Conservation (phyloP, 2,888 invertebrate genomes). For the Saturnia japonica region DNA sequence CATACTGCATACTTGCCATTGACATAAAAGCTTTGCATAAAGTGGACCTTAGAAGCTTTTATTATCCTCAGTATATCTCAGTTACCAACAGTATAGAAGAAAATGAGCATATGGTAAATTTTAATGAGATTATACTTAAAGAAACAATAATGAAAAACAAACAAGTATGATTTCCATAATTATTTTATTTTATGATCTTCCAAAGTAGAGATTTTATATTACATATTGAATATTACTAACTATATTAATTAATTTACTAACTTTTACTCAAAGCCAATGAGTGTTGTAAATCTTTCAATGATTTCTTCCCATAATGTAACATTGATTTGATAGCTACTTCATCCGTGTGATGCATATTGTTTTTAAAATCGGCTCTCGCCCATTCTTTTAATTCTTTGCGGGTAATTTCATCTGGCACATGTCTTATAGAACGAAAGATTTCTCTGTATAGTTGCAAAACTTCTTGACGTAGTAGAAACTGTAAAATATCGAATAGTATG, state of each 20-base stretch:
- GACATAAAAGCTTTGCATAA: no score
- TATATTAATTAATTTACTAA: conserved; percentile 24
- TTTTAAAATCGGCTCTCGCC: conserved; percentile 88
- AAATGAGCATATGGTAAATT: no score
- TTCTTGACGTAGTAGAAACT: conserved; percentile 91
- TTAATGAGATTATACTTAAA: no score
- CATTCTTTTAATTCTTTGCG: conserved; percentile 86
- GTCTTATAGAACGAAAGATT: conserved; percentile 85
- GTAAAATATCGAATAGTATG: conserved; percentile 45
- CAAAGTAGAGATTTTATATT: neutral
- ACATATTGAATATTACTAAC: neutral
- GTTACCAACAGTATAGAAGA: no score
- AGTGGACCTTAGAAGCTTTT: no score
- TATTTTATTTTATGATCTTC: neutral
- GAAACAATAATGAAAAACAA: neutral
- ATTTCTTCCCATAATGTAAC: conserved; percentile 86
- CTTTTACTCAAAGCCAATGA: conserved; percentile 83
- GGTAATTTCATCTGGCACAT: conserved; percentile 84
- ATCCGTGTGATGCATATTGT: conserved; percentile 86
- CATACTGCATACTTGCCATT: no score
- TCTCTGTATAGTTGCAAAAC: conserved; percentile 89
- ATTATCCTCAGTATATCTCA: no score
- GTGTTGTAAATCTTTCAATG: conserved; percentile 85
- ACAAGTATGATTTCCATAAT: neutral
- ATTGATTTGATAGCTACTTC: conserved; percentile 88